phyloP scores from a whole-genome alignment of 2,888 invertebrate species.

The Drosophila antonietae region DNA sequence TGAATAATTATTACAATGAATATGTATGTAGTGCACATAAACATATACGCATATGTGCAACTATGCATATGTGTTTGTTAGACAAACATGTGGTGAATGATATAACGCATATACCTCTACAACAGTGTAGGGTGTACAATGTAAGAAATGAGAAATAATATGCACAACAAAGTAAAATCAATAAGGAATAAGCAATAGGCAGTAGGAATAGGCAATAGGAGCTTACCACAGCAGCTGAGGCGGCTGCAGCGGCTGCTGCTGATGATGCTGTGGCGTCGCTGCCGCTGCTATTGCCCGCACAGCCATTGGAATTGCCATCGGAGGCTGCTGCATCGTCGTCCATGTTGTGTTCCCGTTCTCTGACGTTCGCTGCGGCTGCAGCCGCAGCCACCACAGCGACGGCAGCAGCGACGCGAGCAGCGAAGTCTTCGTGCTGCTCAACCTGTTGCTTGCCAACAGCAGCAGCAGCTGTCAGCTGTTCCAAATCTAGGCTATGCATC shows the following conservation, averaged over 20 bases:
- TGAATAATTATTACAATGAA: not conserved
- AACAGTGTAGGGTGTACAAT: constrained; percentile 15
- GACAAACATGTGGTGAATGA: not conserved
- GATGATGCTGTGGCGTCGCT: constrained; percentile 34
- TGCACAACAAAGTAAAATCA: constrained; percentile 43
- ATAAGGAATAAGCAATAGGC: constrained; percentile 50
- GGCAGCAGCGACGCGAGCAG: constrained; percentile 70
- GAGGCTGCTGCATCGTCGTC: constrained; percentile 50
- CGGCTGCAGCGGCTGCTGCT: constrained; percentile 44
- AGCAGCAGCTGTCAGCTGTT: constrained; percentile 66
- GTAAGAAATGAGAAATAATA: constrained; percentile 39
- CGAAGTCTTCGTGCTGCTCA: constrained; percentile 58
- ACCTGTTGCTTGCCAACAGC: constrained; percentile 46
- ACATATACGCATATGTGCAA: not conserved
- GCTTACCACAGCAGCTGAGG: constrained; percentile 79
- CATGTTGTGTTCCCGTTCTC: constrained; percentile 53
- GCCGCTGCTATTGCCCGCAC: constrained; percentile 38
- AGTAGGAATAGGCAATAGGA: constrained; percentile 48
- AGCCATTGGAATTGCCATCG: constrained; percentile 54
- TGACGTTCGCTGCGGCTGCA: constrained; percentile 65
- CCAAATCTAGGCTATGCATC: constrained; percentile 73
- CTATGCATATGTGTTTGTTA: not conserved
- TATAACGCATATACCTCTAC: not conserved
- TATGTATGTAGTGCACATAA: not conserved
- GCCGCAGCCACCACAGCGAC: constrained; percentile 66